Base-by-base conservation (phyloP, 1,140 invertebrate genomes). In the Mesaphorura yosii region DNA sequence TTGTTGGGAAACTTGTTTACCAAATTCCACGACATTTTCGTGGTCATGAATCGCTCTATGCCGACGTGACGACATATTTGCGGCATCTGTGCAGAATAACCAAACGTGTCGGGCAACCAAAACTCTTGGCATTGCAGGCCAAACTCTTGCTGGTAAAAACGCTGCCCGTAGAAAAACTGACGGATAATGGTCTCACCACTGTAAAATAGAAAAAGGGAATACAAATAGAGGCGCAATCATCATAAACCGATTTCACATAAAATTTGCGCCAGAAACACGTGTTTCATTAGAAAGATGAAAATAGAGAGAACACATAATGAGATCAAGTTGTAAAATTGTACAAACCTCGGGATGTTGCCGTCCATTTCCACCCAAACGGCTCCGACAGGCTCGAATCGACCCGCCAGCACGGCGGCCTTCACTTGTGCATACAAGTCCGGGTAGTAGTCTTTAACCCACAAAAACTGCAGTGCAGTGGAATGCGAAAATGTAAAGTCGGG, bases 331-430 rank as follows among this genome's bases (percentile, higher is more conserved):
- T 34, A 10, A 34, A 34, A 10, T n/a, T 34, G 31, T n/a, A 10
- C 31, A 34, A 34, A 65, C 64, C 58, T 65, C 28, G 74, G 74
- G 45, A 76, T 66, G 51, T 74, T 72, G 6, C 73, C 72, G 67
- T 77, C 75, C 75, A 76, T 76, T 68, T 77, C 75, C 44, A 76
- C 68, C 75, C 75, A 77, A 2, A 69, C 70, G 10, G 73, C 74
- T 20, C 75, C 75, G 28, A 34, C 74, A 48, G 74, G 75, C 48
- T 75, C 65, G 64, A 76, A 76, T 25, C 66, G 63, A 14, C 71
- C 72, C 39, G 55, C 56, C 6, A 63, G 60, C 0, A 73, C 68
- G 60, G 64, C 68, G 19, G 67, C 54, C 53, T 68, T 68, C 1
- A 76, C 71, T 40, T 71, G 61, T 25, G 65, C 59, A 64, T 66